Evolutionary conservation across 2,113 vertebrate species (phyloP).

Genomic region (Campylorhamphus procurvoides): DNA sequence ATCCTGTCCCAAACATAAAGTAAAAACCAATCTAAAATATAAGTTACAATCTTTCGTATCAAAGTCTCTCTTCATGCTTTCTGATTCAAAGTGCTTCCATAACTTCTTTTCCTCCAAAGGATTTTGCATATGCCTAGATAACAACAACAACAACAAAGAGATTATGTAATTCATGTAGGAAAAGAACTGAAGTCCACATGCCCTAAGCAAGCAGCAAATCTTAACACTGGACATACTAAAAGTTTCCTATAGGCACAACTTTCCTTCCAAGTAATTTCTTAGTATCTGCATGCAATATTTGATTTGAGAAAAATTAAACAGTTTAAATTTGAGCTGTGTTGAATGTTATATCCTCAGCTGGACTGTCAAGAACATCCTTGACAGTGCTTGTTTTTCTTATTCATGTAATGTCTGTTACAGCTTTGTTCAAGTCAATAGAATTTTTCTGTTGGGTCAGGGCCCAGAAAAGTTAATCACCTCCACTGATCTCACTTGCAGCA

Average conservation of each 20-base stretch:
- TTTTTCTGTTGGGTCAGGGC: not conserved
- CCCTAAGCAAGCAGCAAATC: not conserved
- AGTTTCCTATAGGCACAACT: not conserved
- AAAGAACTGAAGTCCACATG: not conserved
- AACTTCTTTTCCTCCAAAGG: not conserved
- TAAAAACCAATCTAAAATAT: not conserved
- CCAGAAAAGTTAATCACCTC: not conserved
- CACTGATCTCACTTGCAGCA: not conserved
- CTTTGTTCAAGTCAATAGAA: not conserved
- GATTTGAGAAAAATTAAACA: not conserved
- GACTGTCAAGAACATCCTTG: not conserved
- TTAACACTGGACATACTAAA: not conserved
- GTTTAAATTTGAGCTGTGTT: not conserved
- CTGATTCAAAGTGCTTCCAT: not conserved
- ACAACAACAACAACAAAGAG: not conserved
- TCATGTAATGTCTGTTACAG: not conserved
- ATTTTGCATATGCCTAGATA: not conserved
- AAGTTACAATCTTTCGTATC: not conserved
- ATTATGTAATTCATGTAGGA: not conserved
- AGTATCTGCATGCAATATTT: not conserved
- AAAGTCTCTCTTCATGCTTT: not conserved
- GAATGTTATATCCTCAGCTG: not conserved
- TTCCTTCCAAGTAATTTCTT: not conserved
- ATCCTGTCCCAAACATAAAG: not conserved
- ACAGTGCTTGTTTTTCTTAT: not conserved